Conservation (phyloP, 2,113 vertebrate genomes). For the Bucco capensis region DNA sequence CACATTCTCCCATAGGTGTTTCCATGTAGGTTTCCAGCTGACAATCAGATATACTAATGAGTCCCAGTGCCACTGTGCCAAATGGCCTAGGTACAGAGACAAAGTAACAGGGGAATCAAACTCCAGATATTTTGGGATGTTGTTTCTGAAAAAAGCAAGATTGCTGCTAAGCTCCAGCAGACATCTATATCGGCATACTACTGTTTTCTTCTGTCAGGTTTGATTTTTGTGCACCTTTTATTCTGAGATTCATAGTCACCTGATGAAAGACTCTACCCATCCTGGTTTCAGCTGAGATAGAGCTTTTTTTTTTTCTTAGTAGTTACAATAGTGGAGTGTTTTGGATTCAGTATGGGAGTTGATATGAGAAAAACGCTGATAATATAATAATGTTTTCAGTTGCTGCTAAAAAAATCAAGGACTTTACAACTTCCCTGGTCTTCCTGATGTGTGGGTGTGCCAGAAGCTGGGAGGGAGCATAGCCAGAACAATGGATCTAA, state of each 20-base stretch:
- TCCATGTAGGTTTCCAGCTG: neutral
- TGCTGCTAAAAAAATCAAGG: neutral
- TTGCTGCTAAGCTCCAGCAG: neutral
- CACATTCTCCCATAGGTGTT: neutral
- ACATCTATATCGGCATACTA: neutral
- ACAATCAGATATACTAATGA: rapidly evolving
- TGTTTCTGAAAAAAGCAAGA: neutral
- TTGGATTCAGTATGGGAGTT: neutral
- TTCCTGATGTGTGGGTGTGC: neutral
- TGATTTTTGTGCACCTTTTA: neutral
- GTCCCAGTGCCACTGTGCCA: neutral
- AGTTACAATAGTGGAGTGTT: neutral
- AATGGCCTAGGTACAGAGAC: neutral
- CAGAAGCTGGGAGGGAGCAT: neutral
- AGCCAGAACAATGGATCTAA: neutral
- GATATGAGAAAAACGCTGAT: neutral
- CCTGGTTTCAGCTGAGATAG: neutral
- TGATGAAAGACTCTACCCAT: neutral
- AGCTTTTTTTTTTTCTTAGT: neutral
- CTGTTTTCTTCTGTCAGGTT: neutral
- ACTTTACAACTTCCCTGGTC: neutral
- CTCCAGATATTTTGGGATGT: neutral
- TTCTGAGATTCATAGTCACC: neutral
- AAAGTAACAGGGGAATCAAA: neutral
- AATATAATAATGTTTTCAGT: neutral